Evolutionary conservation across 2,113 vertebrate species (phyloP).

Genomic region (Tonatia bakeri): DNA sequence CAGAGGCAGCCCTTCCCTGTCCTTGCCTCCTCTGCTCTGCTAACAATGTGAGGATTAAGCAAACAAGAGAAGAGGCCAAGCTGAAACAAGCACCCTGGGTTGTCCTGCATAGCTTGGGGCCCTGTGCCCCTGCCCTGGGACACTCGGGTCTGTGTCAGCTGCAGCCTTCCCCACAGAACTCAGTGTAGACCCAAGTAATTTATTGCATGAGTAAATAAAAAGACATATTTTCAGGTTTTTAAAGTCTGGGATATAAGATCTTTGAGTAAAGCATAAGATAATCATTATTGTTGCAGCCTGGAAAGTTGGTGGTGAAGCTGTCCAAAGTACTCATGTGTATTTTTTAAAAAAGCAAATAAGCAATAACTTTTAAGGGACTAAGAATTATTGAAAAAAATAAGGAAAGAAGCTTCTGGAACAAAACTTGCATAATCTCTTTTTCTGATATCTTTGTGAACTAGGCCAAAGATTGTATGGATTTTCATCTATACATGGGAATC

Average conservation of each 20-base stretch:
- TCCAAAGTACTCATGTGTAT: not conserved
- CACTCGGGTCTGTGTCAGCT: not conserved
- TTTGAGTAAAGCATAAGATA: not conserved
- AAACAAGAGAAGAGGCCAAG: not conserved
- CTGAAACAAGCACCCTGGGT: not conserved
- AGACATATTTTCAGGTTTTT: not conserved
- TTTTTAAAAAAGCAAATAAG: not conserved
- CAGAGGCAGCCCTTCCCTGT: not conserved
- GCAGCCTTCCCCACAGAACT: not conserved
- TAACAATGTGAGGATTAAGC: not conserved
- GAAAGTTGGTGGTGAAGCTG: not conserved
- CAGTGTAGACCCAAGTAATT: not conserved
- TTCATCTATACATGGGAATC: not conserved
- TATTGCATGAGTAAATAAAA: not conserved
- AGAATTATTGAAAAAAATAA: not conserved
- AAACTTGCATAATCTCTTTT: not conserved
- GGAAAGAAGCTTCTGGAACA: not conserved
- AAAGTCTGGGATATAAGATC: not conserved
- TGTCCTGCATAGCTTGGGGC: not conserved
- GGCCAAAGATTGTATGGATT: conserved; percentile 4
- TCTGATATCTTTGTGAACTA: conserved; percentile 20
- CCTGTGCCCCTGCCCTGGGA: not conserved
- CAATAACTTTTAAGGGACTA: not conserved
- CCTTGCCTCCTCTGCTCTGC: not conserved
- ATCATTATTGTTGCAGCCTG: not conserved